Conservation (phyloP, 2,797 vertebrate genomes). For the Mus caroli region DNA sequence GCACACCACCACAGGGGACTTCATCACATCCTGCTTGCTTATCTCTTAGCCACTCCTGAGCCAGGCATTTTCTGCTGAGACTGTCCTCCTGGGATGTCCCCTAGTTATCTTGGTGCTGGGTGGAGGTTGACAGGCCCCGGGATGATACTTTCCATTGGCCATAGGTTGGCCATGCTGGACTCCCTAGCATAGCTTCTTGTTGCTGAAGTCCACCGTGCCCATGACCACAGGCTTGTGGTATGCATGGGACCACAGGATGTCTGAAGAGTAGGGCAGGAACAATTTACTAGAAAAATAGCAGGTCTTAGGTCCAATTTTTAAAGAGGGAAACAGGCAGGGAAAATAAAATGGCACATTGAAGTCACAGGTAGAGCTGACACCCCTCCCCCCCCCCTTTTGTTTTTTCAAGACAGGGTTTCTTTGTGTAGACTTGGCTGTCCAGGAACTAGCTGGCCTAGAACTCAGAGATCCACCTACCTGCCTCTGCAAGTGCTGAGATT, state of each 20-base stretch:
- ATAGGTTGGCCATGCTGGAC: background rate
- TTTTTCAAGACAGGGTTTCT: background rate
- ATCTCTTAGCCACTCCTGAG: background rate
- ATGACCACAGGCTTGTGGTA: background rate
- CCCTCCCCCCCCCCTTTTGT: background rate
- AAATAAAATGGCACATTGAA: background rate
- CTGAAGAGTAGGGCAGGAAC: background rate
- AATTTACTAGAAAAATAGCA: rapidly evolving
- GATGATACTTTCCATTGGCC: background rate
- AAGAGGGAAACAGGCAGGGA: background rate
- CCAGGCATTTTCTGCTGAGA: background rate
- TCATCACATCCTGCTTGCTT: rapidly evolving
- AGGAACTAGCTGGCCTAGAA: background rate
- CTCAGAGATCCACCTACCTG: background rate
- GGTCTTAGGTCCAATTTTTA: background rate
- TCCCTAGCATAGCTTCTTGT: background rate
- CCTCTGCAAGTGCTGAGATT: background rate
- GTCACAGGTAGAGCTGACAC: background rate
- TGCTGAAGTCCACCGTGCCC: background rate
- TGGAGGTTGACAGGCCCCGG: background rate
- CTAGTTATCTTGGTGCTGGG: background rate
- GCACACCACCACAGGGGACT: background rate
- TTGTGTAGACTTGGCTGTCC: background rate
- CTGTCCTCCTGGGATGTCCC: background rate
- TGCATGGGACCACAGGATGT: rapidly evolving